Percentiles rank a stretch among this genome's conserved stretches.
Conservation (phyloP, 2,888 invertebrate genomes). For the Caenorhabditis sp. region DNA sequence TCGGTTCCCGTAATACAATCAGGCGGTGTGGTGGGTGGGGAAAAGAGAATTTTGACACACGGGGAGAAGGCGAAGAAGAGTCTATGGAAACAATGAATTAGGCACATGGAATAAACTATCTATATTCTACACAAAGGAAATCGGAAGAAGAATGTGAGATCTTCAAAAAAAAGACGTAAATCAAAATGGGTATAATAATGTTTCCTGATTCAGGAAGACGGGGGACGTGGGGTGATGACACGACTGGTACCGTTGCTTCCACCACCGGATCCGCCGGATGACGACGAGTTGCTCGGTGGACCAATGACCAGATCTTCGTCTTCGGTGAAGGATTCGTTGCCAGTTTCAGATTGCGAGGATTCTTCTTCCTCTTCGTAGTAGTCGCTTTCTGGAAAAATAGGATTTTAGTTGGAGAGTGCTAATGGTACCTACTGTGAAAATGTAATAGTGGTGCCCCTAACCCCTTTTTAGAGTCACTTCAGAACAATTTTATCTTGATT, state of each 20-base stretch:
- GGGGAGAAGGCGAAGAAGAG: background rate
- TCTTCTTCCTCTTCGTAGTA: slow-evolving; percentile 55
- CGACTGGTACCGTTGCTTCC: background rate
- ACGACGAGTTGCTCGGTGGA: slow-evolving; percentile 31
- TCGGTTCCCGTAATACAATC: slow-evolving; percentile 16
- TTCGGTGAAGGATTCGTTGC: slow-evolving; percentile 61
- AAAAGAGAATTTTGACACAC: slow-evolving; percentile 7
- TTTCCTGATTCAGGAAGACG: slow-evolving; percentile 21
- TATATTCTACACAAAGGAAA: background rate
- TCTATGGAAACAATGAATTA: slow-evolving; percentile 11
- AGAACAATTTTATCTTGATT: no score
- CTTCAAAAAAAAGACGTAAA: background rate
- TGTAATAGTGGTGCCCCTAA: no score
- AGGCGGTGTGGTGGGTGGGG: background rate
- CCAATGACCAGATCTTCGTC: slow-evolving; percentile 62
- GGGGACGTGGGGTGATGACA: slow-evolving; percentile 9
- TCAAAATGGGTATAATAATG: background rate
- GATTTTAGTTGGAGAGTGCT: no score
- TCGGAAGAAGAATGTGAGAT: slow-evolving; percentile 5
- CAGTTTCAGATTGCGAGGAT: slow-evolving; percentile 65
- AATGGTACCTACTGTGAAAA: no score
- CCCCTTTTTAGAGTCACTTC: no score
- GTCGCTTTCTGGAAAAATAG: slow-evolving; percentile 41
- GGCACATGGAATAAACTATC: slow-evolving; percentile 19
- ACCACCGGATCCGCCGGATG: slow-evolving; percentile 6